These are phyloP conservation scores for Phengaris arion DNA, from an alignment of 2,888 invertebrate species.

Conservation along the genomic window DNA sequence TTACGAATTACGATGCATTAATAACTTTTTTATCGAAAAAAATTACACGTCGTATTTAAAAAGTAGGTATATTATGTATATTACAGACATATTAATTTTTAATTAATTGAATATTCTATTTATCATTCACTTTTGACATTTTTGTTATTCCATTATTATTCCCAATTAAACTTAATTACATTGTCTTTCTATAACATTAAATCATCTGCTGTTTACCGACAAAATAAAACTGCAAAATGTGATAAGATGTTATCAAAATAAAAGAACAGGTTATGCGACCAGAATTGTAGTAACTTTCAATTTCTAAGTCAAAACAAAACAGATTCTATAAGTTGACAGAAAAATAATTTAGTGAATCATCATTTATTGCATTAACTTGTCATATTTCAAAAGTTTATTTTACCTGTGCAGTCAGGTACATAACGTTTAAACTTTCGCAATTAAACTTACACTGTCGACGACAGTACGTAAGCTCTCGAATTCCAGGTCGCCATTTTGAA, in stretches of 20 bases:
- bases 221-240: too few relatives aligned
- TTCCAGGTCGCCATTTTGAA: slow-evolving; percentile 77
- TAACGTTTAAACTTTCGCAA: slow-evolving; percentile 11
- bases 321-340: not conserved
- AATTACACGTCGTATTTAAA: not conserved
- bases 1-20: not conserved
- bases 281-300: not conserved
- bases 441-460: slow-evolving; percentile 22
- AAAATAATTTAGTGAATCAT: not conserved
- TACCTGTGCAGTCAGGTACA: not conserved
- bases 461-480: slow-evolving; percentile 69
- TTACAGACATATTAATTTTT: too few relatives aligned
- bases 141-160: not conserved
- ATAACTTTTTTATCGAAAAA: too few relatives aligned
- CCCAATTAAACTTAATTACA: not conserved
- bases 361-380: not conserved
- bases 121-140: not conserved
- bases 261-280: not conserved
- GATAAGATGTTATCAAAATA: not conserved
- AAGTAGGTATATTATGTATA: not conserved
- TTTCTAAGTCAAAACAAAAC: slow-evolving; percentile 1
- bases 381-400: not conserved
- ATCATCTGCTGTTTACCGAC: not conserved
- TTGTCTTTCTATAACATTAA: not conserved
- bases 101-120: too few relatives aligned